Evolutionary conservation across 2,113 vertebrate genomes (phyloP).

Genomic region (Nerophis lumbriciformis): DNA sequence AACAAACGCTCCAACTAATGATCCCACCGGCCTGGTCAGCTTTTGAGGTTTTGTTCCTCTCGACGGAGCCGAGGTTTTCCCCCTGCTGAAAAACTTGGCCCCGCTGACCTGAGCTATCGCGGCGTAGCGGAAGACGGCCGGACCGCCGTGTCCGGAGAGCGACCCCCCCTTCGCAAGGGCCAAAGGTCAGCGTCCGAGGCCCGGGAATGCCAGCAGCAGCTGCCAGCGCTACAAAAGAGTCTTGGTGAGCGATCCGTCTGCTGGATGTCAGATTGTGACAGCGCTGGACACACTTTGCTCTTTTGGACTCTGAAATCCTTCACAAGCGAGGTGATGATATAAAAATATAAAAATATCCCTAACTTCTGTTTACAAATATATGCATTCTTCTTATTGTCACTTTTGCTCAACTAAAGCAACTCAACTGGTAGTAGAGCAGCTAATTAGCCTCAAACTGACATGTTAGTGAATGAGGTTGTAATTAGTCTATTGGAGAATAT

Average conservation of each 20-base stretch:
- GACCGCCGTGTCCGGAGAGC: slow-evolving; percentile 82
- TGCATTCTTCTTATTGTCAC: too few species aligned
- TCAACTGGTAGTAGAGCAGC: too few species aligned
- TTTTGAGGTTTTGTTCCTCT: slow-evolving; percentile 81
- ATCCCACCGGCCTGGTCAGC: slow-evolving; percentile 77
- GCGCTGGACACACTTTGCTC: slow-evolving; percentile 28
- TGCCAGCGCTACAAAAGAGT: slow-evolving; percentile 86
- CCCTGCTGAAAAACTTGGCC: slow-evolving; percentile 85
- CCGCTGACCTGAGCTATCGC: slow-evolving; percentile 85
- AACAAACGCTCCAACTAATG: slow-evolving; percentile 89
- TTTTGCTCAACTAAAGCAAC: too few species aligned
- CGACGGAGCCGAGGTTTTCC: slow-evolving; percentile 66
- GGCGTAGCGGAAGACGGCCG: slow-evolving; percentile 79
- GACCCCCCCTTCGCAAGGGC: slow-evolving; percentile 63
- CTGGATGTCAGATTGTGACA: slow-evolving; percentile 82
- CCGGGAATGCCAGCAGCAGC: slow-evolving; percentile 89
- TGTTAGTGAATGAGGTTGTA: too few species aligned
- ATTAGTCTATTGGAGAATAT: too few species aligned
- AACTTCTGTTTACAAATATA: too few species aligned
- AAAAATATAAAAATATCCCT: too few species aligned
- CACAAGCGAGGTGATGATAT: slow-evolving; percentile 2
- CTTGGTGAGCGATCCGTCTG: slow-evolving; percentile 73
- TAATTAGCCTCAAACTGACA: too few species aligned
- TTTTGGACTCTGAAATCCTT: slow-evolving; percentile 47
- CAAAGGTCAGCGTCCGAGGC: slow-evolving; percentile 87